phyloP scores from a whole-genome alignment of 2,113 vertebrate genomes.

The Ammodytes marinus region DNA sequence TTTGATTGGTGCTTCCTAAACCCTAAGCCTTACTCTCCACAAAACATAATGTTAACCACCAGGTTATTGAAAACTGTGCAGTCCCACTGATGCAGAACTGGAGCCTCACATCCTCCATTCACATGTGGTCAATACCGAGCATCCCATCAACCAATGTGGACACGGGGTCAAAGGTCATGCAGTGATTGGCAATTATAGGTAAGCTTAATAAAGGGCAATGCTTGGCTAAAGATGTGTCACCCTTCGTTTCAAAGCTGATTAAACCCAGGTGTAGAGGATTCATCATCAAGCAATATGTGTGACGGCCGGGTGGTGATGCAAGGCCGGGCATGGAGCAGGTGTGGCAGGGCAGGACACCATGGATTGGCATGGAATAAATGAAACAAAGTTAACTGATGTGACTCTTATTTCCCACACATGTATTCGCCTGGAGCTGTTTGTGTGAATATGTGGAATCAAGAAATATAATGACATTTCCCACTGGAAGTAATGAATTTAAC shows the following conservation, averaged over 20 bases:
- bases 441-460: conserved; percentile 1
- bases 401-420: too few species aligned
- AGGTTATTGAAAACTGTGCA: neutral
- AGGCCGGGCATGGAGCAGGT: conserved; percentile 4
- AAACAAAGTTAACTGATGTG: neutral
- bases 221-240: conserved; percentile 8
- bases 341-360: neutral
- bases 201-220: conserved; percentile 2
- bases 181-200: conserved; percentile 47
- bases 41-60: neutral
- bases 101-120: conserved; percentile 18
- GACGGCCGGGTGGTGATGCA: neutral
- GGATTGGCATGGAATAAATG: neutral
- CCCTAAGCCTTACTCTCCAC: too few species aligned
- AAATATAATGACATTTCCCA: neutral
- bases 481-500: neutral
- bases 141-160: conserved; percentile 35
- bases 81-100: neutral
- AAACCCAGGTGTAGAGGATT: conserved; percentile 9
- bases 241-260: conserved; percentile 19
- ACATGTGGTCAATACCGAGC: conserved; percentile 46
- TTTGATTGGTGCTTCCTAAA: too few species aligned
- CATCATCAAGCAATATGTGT: neutral
- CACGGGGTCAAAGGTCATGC: conserved; percentile 30
- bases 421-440: neutral